Percentiles rank a stretch among this genome's conserved stretches.
These are phyloP conservation scores for Drosophila vallismaia DNA, from an alignment of 2,888 invertebrate genomes.

Conservation along the genomic window DNA sequence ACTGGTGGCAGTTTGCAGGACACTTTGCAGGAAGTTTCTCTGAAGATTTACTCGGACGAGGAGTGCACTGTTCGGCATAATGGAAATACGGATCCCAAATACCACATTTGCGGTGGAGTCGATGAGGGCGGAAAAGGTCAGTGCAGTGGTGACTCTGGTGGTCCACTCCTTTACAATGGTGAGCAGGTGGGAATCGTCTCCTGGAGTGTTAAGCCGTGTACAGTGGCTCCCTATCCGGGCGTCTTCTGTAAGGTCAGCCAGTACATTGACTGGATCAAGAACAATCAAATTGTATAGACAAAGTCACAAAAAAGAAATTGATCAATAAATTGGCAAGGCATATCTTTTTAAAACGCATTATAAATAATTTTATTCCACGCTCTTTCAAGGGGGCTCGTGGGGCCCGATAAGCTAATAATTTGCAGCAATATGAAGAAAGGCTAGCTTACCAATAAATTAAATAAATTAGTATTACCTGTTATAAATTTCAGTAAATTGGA, in stretches of 20 bases:
- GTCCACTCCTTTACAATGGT: constrained; percentile 77
- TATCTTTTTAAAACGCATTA: constrained; percentile 4
- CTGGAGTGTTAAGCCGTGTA: constrained; percentile 84
- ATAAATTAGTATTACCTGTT: background rate
- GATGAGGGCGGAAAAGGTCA: constrained; percentile 79
- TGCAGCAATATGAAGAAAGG: background rate
- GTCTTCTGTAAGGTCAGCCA: constrained; percentile 83
- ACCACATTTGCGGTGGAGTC: constrained; percentile 84
- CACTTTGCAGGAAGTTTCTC: constrained; percentile 81
- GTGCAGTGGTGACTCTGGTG: constrained; percentile 82
- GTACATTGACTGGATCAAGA: constrained; percentile 79
- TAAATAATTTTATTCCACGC: constrained; percentile 9
- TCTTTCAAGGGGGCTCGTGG: background rate
- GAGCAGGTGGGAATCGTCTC: constrained; percentile 84
- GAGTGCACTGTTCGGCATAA: constrained; percentile 79
- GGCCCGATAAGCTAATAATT: constrained; percentile 8
- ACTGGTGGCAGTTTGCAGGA: constrained; percentile 76
- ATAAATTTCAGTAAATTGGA: background rate
- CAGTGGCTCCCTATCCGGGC: constrained; percentile 82
- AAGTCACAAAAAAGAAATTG: constrained; percentile 16
- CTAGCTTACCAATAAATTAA: background rate
- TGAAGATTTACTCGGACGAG: constrained; percentile 81
- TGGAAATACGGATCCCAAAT: constrained; percentile 58
- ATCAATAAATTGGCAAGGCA: constrained; percentile 22
- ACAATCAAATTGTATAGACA: constrained; percentile 55